These are phyloP conservation scores for Tanytarsus gracilentus DNA, from an alignment of 2,888 invertebrate genomes.

Conservation along the genomic window DNA sequence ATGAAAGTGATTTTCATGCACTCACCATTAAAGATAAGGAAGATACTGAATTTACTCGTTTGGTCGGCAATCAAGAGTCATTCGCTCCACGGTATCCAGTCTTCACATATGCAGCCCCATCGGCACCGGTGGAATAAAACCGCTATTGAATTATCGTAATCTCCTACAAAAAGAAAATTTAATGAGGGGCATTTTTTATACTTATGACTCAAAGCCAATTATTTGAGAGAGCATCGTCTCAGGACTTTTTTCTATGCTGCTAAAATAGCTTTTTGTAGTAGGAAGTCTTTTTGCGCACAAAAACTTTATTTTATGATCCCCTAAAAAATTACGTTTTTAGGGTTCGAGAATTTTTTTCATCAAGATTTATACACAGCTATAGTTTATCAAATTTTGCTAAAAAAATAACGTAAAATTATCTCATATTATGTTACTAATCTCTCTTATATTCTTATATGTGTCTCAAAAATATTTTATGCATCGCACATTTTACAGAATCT, in stretches of 20 bases:
- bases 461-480: no score
- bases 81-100: conserved; percentile 56
- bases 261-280: background rate
- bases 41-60: conserved; percentile 51
- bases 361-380: no score
- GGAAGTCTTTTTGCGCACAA: no score
- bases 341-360: no score
- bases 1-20: conserved; percentile 53
- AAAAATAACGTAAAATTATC: no score
- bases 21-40: conserved; percentile 54
- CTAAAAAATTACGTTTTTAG: no score
- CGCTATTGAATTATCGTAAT: background rate
- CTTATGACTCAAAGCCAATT: background rate
- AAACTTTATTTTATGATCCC: no score
- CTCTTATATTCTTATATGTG: no score
- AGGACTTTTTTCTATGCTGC: background rate
- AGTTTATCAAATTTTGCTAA: no score
- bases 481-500: no score
- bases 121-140: conserved; percentile 38
- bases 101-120: conserved; percentile 50
- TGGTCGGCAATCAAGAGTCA: conserved; percentile 42
- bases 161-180: background rate
- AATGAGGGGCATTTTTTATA: background rate
- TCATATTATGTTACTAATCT: no score
- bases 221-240: background rate